Base-by-base conservation (phyloP, 2,888 invertebrate genomes). In the Seladonia tumulorum region DNA sequence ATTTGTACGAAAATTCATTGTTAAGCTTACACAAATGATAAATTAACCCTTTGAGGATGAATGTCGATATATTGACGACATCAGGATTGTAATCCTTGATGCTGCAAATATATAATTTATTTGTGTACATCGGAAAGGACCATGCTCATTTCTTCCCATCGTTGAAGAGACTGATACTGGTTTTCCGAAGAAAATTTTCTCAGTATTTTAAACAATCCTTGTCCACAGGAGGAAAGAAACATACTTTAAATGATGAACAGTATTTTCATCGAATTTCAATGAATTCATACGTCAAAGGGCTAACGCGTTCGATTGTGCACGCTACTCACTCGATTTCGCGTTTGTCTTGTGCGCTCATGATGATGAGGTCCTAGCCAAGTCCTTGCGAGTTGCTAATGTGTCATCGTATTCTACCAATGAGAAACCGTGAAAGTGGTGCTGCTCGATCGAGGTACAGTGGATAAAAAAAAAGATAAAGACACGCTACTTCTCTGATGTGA, bases 391-490 rank as follows among this genome's bases (percentile, higher is more conserved):
- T 63, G 63, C 63, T 63, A 63, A 63, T 63, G 25, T 63, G 63
- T 63, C 63, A 14, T 63, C 63, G 63, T 63, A 63, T 63, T 63
- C 63, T 63, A 63, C 63, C 63, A 63, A 63, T 63, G 63, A 63
- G 29, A 63, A 63, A 29, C 63, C 63, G 63, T 63, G 63, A 63
- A 63, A 63, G 63, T 63, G 25, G 63, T 63, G n/a, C 63, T 63
- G 29, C 29, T 63, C 63, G 63, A 63, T 63, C 63, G 63, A 29
- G 29, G 16, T 29, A 14, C 63, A 63, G 63, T 63, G 63, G 63
- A 63, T 63, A 53, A 53, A 53, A 53, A 49, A 45, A 53, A 60
- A 60, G 14, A 25, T 60, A 60, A 25, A 25, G 14, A 14, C 60
- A 25, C 5, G n/a, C 60, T 60, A 60, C 60, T 25, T 60, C 14